These are phyloP conservation scores for Delphinus delphis DNA, from an alignment of 2,113 vertebrate species.

Conservation along the genomic window DNA sequence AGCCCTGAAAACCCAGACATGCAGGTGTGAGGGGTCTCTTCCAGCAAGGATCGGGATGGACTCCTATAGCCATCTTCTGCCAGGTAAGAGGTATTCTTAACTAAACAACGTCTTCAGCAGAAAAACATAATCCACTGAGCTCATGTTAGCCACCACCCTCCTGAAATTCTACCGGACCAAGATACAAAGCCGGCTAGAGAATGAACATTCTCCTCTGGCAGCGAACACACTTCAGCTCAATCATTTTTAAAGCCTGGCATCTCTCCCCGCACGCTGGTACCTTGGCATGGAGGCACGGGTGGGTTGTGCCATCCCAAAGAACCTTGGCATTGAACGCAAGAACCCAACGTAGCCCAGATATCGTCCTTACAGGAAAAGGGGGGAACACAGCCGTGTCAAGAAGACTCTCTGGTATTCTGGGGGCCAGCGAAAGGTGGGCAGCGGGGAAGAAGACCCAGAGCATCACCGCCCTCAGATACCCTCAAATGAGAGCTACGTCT, in stretches of 20 bases:
- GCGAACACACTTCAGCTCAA: rapidly evolving
- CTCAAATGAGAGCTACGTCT: neutral
- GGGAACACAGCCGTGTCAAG: neutral
- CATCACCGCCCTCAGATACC: neutral
- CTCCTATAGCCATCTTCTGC: neutral
- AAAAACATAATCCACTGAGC: neutral
- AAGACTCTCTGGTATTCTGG: neutral
- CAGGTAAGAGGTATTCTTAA: neutral
- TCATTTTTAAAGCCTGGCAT: neutral
- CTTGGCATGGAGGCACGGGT: neutral
- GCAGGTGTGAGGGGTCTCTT: neutral
- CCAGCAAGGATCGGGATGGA: neutral
- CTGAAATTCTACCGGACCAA: neutral
- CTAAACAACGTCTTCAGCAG: neutral
- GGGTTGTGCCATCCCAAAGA: neutral
- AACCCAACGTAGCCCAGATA: neutral
- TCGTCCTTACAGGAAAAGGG: neutral
- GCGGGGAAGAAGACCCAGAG: neutral
- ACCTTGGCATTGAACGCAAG: neutral
- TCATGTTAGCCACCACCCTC: neutral
- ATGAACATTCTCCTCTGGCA: neutral
- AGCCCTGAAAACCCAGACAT: neutral
- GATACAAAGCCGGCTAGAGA: neutral
- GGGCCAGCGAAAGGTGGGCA: neutral
- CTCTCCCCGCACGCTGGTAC: neutral